phyloP scores from a whole-genome alignment of 2,113 vertebrate genomes.

The Bufo gargarizans region DNA sequence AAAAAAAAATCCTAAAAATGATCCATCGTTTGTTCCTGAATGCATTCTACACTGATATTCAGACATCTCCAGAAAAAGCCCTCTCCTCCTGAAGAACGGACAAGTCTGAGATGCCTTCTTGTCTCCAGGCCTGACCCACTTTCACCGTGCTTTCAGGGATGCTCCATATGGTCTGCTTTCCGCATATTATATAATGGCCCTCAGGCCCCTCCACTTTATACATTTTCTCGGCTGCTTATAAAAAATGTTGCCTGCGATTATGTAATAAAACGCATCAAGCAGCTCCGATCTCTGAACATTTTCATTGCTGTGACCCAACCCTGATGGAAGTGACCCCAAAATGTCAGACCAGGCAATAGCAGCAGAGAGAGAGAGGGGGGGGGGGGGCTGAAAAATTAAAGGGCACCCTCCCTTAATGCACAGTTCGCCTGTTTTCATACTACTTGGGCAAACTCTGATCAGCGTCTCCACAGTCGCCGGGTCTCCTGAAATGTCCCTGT shows the following conservation, averaged over 20 bases:
- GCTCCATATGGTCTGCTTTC: conserved; percentile 34
- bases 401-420: not conserved
- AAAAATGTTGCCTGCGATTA: not conserved
- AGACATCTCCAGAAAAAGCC: not conserved
- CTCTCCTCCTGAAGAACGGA: not conserved
- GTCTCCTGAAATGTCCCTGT: too few relatives aligned
- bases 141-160: not conserved
- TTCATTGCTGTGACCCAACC: not conserved
- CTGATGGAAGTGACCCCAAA: not conserved
- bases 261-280: not conserved
- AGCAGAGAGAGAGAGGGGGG: too few relatives aligned
- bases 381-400: not conserved
- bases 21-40: too few relatives aligned
- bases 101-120: not conserved
- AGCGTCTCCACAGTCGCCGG: too few relatives aligned
- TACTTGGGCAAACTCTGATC: too few relatives aligned
- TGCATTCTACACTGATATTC: not conserved
- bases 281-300: not conserved
- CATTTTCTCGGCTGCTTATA: not conserved
- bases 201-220: not conserved
- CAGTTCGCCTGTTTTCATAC: not conserved
- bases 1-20: too few relatives aligned
- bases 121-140: conserved; percentile 17
- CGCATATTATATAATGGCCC: not conserved
- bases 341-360: not conserved